A percentile compares a stretch with the other conserved stretches of the same genome.
Evolutionary conservation across 1,140 invertebrate species (phyloP).

Genomic region (Phymastichus coffea): DNA sequence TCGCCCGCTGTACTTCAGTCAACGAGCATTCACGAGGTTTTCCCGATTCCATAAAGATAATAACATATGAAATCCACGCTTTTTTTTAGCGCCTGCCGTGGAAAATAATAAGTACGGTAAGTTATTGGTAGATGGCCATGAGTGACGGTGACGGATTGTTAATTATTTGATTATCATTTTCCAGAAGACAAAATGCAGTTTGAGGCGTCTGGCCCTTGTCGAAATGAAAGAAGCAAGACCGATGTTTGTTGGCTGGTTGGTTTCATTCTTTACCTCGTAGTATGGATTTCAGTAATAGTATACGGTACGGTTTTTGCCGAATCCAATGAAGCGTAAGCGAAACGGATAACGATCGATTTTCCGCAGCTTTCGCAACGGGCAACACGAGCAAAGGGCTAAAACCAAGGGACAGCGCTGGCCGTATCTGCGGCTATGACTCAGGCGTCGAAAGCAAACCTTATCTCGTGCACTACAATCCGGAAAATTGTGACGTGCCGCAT

Average conservation of each 20-base stretch:
- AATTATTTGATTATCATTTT: background rate
- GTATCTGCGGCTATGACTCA: background rate
- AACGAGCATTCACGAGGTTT: no score
- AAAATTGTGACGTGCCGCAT: background rate
- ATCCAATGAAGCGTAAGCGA: no score
- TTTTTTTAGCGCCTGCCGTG: no score
- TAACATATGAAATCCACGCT: no score
- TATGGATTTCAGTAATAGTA: background rate
- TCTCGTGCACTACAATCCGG: background rate
- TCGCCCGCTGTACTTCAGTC: no score
- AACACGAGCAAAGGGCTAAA: background rate
- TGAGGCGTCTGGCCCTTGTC: background rate
- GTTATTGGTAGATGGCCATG: no score
- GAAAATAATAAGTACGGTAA: no score
- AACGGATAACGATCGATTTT: no score
- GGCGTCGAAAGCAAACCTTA: background rate
- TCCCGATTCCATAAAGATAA: no score
- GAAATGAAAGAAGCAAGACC: background rate
- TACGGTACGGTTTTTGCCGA: constrained; percentile 6
- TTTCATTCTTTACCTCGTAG: background rate
- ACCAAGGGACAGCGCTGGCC: background rate
- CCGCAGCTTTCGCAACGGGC: background rate
- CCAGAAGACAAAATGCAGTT: background rate
- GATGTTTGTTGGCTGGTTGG: background rate
- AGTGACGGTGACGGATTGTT: no score